phyloP scores from a whole-genome alignment of 2,888 invertebrate genomes.

The Tanypteryx hageni region DNA sequence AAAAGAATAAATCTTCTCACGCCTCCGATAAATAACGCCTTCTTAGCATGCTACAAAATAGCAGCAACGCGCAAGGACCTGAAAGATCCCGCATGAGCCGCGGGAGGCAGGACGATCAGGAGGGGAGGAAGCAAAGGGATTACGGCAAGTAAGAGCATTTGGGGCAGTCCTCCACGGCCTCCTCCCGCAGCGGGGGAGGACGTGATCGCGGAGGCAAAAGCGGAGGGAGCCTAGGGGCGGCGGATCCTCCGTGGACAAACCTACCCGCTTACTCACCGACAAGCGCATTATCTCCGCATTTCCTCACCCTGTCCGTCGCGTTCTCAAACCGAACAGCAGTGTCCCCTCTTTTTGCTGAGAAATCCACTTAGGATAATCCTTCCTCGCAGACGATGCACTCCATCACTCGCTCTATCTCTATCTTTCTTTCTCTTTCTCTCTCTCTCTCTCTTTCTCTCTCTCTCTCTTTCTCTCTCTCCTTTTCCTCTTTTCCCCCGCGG shows the following conservation, averaged over 20 bases:
- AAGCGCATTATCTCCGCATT: neutral
- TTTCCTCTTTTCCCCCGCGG: neutral
- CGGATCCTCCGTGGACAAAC: neutral
- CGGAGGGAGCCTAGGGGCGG: neutral
- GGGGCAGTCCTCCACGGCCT: too few relatives aligned
- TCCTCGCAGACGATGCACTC: constrained; percentile 36
- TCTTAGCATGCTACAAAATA: constrained; percentile 23
- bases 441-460: neutral
- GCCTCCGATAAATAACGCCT: constrained; percentile 33
- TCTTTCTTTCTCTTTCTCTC: neutral
- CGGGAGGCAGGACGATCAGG: neutral
- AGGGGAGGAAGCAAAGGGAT: neutral
- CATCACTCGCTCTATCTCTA: neutral
- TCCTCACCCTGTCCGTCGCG: neutral
- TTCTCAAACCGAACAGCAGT: constrained; percentile 5
- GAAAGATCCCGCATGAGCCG: neutral
- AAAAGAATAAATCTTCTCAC: neutral
- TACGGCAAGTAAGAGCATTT: too few relatives aligned
- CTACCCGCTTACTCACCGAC: neutral
- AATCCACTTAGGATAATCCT: constrained; percentile 48
- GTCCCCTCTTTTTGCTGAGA: constrained; percentile 8
- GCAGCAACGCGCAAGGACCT: neutral
- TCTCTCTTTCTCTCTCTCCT: too few relatives aligned
- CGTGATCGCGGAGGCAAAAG: too few relatives aligned
- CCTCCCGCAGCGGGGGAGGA: too few relatives aligned